Percentiles rank a stretch among this genome's conserved stretches.
Evolutionary conservation across 1,140 invertebrate genomes (phyloP).

Genomic region (Centruroides vittatus): DNA sequence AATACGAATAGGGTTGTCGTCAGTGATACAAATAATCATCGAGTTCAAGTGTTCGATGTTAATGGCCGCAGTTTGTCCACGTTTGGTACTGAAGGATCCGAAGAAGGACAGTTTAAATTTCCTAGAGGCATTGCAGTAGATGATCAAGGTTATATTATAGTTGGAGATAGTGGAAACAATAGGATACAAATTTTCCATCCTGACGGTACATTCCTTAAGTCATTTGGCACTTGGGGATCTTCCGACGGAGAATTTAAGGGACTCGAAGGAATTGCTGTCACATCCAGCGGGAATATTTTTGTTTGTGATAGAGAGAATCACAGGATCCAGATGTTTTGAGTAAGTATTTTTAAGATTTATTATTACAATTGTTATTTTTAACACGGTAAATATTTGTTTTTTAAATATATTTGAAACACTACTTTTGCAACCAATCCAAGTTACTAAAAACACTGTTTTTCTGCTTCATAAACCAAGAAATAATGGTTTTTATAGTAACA

Average conservation of each 20-base stretch:
- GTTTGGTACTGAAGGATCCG: slow-evolving; percentile 78
- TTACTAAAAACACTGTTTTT: no score
- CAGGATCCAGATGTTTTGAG: slow-evolving; percentile 81
- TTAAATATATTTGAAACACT: no score
- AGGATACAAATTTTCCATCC: slow-evolving; percentile 42
- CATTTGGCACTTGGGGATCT: slow-evolving; percentile 87
- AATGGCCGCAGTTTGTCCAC: slow-evolving; percentile 73
- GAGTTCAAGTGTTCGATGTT: slow-evolving; percentile 84
- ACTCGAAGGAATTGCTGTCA: slow-evolving; percentile 85
- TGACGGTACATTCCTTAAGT: slow-evolving; percentile 23
- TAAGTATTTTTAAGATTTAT: no score
- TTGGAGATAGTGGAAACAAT: slow-evolving; percentile 96
- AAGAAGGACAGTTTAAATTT: slow-evolving; percentile 89
- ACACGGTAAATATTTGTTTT: no score
- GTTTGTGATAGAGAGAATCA: slow-evolving; percentile 96
- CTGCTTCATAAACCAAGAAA: no score
- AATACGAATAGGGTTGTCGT: slow-evolving; percentile 84
- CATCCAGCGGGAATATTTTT: slow-evolving; percentile 80
- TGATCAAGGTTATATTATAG: slow-evolving; percentile 89
- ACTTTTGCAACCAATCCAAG: no score
- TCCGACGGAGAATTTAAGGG: slow-evolving; percentile 87
- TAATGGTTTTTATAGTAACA: no score
- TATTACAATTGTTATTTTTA: no score
- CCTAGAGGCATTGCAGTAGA: slow-evolving; percentile 92
- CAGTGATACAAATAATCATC: slow-evolving; percentile 86